Base-by-base conservation (phyloP, 2,797 vertebrate species). In the Propithecus deckenii region DNA sequence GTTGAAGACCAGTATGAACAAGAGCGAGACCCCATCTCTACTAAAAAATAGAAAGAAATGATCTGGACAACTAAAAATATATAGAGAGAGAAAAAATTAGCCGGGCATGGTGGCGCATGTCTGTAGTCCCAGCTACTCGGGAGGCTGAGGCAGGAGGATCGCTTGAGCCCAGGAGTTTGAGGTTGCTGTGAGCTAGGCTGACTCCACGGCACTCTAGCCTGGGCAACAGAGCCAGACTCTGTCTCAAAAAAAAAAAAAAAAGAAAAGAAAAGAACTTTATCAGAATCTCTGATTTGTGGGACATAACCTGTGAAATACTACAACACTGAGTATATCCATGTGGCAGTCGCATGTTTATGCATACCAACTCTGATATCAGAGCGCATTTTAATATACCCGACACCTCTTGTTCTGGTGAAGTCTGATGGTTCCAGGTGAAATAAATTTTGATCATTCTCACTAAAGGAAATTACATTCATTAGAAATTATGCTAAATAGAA, bases 401-500 rank as follows among this genome's bases (percentile, higher is more conserved):
- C 7, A 57, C 25, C 50, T 23, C 57, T 71, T 79, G 38, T 79
- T n/a, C 79, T 76, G 22, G 46, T 41, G 50, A 91, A 80, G 38
- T 71, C 28, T 69, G 35, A 48, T 57, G 10, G 14, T 48, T 89
- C 30, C 67, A 80, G 9, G 75, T 57, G 65, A 75, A 86, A 61
- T 20, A 75, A 43, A 91, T 57, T 75, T 81, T 89, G 30, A 87
- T 75, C 72, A 41, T 23, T 71, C 84, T 89, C 30, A 46, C 35
- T 38, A 59, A 80, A 93, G 65, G 65, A 93, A 95, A 91, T 85
- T 48, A 79, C 32, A 1, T 4, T 71, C 57, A 84, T 50, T 83
- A 89, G 41, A 97, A 92, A 81, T 63, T 79, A 81, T 30, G 28
- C 20, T 65, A 95, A 61, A 67, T 55, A 87, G 25, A 61, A 86